Evolutionary conservation across 2,888 invertebrate species (phyloP), one percentile per base, ranked within the genome.

Genomic region (Carabus problematicus): DNA sequence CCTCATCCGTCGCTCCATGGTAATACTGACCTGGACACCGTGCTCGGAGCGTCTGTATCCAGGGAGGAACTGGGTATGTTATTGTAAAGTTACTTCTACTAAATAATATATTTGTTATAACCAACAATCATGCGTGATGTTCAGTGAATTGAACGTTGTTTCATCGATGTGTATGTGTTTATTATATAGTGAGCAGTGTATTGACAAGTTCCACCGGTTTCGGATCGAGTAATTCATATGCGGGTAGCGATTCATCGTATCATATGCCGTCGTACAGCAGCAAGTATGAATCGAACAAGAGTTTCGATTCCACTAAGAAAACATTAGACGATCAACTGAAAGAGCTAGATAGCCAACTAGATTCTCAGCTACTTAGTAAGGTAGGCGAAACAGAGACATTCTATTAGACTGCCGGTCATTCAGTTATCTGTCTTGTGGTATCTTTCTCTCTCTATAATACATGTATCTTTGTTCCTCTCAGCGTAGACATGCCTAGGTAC

Each of bases 321-420:
- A 89, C 91, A 43, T 84, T 92, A 75, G 92, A 92, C 81, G 90
- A 90, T 82, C 91, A 92, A 81, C 84, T 93, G 75, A 92, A 92
- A 79, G 92, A 92, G 81, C 86, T 93, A 75, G 92, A 93, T 83
- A 91, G 91, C 72, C 91, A 92, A 73, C 85, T 91, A 76, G 88
- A 89, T 81, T 87, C 88, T 70, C 88, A 89, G 80, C 88, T 91
- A 78, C 87, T 90, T 81, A 90, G 82, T 76, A 83, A 83, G 82
- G 83, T 83, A 82, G 81, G 83, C 75, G 80, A 81, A 75, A 81
- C 79, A 72, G 82, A 82, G 77, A 82, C 82, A 54, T 82, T 82
- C 78, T 82, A 81, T 79, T 81, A 71, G 79, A 79, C 76, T 78
- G 78, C 74, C 71, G 18, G 16, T 52, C 16, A 52, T 52, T 14